Evolutionary conservation across 1,140 invertebrate species (phyloP).

Genomic region (fruit fly (Drosophila melanogaster)): Release_6_plus_ISO1_MT NT_037436.4:10708501-10709000

Average conservation of each 20-base stretch:
- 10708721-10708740: constrained; percentile 61
- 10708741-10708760: constrained; percentile 28
- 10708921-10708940: constrained; percentile 75
- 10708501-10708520: constrained; percentile 61
- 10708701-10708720: constrained; percentile 77
- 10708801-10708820: not conserved
- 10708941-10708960: constrained; percentile 60
- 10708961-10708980: constrained; percentile 41
- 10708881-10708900: constrained; percentile 83
- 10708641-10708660: constrained; percentile 67
- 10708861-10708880: constrained; percentile 72
- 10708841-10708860: constrained; percentile 65
- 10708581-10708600: constrained; percentile 14
- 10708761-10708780: not conserved
- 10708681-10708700: constrained; percentile 52
- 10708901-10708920: constrained; percentile 55
- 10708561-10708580: constrained; percentile 6
- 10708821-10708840: constrained; percentile 3
- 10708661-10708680: constrained; percentile 37
- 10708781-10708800: constrained; percentile 24
- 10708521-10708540: constrained; percentile 53
- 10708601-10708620: constrained; percentile 2
- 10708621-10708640: constrained; percentile 59
- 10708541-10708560: constrained; percentile 35
- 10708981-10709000: not conserved